Conservation (phyloP, 64 coral and sea anemone species). For the Porites lutea region DNA sequence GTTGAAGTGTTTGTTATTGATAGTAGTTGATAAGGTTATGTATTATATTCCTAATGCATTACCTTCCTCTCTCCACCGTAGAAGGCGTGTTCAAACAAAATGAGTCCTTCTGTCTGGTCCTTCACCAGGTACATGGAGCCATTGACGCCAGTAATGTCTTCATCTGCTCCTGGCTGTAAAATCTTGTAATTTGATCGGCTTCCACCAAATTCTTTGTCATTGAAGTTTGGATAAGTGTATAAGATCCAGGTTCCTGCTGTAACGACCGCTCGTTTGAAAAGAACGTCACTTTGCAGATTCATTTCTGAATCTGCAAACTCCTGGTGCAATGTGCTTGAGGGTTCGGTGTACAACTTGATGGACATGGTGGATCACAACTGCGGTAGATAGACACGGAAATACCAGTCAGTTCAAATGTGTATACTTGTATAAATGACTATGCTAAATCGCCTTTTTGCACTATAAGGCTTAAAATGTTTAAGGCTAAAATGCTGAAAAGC, state of each 20-base stretch:
- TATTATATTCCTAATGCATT: no score
- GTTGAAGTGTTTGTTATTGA: no score
- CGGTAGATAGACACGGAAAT: no score
- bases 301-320: not conserved
- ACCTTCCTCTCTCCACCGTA: slow-evolving; percentile 7
- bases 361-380: not conserved
- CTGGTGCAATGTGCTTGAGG: not conserved
- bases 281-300: not conserved
- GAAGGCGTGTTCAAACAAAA: slow-evolving; percentile 18
- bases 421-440: no score
- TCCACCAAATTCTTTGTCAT: not conserved
- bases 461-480: no score
- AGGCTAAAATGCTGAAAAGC: no score
- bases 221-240: not conserved
- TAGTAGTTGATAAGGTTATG: no score
- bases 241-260: slow-evolving; percentile 41
- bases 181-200: not conserved
- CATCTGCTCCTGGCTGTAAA: not conserved
- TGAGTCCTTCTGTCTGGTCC: not conserved
- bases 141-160: slow-evolving; percentile 23
- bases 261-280: not conserved
- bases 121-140: slow-evolving; percentile 23
- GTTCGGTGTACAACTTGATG: not conserved
- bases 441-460: no score
- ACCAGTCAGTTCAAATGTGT: no score